Conservation (phyloP, 2,113 vertebrate genomes). For the Oreocharis arfaki region DNA sequence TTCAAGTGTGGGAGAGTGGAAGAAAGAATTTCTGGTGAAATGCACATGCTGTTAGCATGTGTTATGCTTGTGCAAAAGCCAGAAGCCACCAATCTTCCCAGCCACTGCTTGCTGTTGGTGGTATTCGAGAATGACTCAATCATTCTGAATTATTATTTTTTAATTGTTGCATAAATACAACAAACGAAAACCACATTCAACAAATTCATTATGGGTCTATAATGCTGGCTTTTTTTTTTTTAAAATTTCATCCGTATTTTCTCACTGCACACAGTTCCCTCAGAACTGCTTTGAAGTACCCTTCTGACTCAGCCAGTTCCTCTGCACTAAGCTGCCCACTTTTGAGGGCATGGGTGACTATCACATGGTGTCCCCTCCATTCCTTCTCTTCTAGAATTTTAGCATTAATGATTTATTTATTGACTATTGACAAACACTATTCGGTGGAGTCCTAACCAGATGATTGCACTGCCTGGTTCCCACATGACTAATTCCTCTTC, state of each 20-base stretch:
- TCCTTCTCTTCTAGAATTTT: not conserved
- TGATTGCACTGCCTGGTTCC: not conserved
- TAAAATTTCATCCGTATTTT: not conserved
- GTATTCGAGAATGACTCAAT: not conserved
- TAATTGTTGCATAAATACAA: not conserved
- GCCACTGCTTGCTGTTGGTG: not conserved
- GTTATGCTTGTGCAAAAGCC: not conserved
- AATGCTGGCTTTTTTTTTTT: rapidly evolving
- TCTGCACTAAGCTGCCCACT: not conserved
- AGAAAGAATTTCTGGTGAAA: not conserved
- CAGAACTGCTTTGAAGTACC: not conserved
- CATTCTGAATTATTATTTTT: not conserved
- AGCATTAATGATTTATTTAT: not conserved
- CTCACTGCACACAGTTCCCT: not conserved
- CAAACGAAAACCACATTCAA: not conserved
- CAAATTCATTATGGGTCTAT: not conserved
- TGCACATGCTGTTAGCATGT: not conserved
- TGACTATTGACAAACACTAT: not conserved
- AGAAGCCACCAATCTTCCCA: not conserved
- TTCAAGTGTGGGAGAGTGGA: not conserved
- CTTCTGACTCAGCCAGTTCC: not conserved
- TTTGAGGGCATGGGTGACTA: not conserved
- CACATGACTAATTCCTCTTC: not conserved
- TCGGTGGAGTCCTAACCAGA: not conserved
- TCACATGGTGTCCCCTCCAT: not conserved